phyloP scores from a whole-genome alignment of 2,888 invertebrate species.

The Scaeva pyrastri region DNA sequence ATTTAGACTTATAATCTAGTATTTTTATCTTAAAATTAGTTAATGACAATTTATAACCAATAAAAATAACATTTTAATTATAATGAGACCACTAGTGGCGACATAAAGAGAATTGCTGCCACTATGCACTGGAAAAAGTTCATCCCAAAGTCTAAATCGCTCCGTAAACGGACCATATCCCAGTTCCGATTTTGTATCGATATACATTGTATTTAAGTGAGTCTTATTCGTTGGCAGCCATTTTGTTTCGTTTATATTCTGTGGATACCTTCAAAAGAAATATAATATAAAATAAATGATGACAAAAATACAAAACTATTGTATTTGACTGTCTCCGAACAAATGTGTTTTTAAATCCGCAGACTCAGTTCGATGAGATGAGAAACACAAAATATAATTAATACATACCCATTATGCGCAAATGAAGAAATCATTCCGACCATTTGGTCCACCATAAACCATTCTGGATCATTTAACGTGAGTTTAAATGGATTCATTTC shows the following conservation, averaged over 20 bases:
- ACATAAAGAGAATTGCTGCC: background rate
- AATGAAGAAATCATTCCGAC: conserved; percentile 83
- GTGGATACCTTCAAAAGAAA: conserved; percentile 12
- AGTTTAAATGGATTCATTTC: conserved; percentile 79
- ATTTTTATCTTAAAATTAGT: background rate
- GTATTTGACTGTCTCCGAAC: no score
- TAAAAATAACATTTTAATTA: background rate
- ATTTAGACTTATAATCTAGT: no score
- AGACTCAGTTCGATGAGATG: no score
- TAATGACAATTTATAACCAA: background rate
- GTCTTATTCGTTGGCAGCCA: conserved; percentile 51
- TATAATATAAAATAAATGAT: background rate
- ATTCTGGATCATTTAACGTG: conserved; percentile 80
- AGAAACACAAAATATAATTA: background rate
- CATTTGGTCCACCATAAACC: conserved; percentile 82
- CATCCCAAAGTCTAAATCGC: conserved; percentile 72
- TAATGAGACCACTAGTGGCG: background rate
- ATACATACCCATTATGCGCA: conserved; percentile 79
- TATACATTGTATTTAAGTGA: conserved; percentile 65
- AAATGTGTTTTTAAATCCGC: no score
- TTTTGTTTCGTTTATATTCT: background rate
- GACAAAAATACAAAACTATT: background rate
- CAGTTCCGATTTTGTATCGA: conserved; percentile 51
- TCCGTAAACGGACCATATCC: conserved; percentile 61
- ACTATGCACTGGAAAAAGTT: conserved; percentile 58